Percentiles rank a stretch among this genome's conserved stretches.
Evolutionary conservation across 2,888 invertebrate genomes (phyloP).

Genomic region (Eupithecia exiguata): DNA sequence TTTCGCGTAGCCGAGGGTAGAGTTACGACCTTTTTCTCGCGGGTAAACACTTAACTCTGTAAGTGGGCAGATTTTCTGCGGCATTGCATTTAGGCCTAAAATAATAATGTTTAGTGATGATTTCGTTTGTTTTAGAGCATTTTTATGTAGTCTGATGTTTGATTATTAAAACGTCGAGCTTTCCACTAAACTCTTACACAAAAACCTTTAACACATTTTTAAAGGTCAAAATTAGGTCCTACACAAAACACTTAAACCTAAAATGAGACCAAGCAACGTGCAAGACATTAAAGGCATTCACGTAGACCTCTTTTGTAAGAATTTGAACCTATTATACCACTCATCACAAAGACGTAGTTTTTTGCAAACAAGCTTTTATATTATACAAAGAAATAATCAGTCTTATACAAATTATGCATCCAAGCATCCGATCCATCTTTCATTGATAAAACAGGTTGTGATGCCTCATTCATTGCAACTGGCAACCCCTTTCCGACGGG

Average conservation of each 20-base stretch:
- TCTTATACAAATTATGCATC: slow-evolving; percentile 43
- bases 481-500: slow-evolving; percentile 10
- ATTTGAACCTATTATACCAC: neutral
- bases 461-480: slow-evolving; percentile 63
- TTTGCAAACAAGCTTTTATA: slow-evolving; percentile 6
- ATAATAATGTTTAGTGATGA: slow-evolving; percentile 60
- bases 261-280: neutral
- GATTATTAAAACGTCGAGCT: neutral
- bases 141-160: slow-evolving; percentile 7
- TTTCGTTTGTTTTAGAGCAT: slow-evolving; percentile 15
- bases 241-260: neutral
- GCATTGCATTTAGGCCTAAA: slow-evolving; percentile 80
- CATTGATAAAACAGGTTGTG: slow-evolving; percentile 73
- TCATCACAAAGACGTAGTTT: neutral
- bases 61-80: slow-evolving; percentile 82
- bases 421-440: slow-evolving; percentile 56
- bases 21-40: slow-evolving; percentile 61
- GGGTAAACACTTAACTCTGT: slow-evolving; percentile 71
- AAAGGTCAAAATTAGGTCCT: neutral
- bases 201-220: too few relatives aligned
- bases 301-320: neutral
- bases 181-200: neutral
- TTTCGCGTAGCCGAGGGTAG: slow-evolving; percentile 62
- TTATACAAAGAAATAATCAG: slow-evolving; percentile 48
- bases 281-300: neutral